Percentiles rank a stretch among this genome's conserved stretches.
Evolutionary conservation across 2,888 invertebrate species (phyloP).

Genomic region (Cotesia congregata): DNA sequence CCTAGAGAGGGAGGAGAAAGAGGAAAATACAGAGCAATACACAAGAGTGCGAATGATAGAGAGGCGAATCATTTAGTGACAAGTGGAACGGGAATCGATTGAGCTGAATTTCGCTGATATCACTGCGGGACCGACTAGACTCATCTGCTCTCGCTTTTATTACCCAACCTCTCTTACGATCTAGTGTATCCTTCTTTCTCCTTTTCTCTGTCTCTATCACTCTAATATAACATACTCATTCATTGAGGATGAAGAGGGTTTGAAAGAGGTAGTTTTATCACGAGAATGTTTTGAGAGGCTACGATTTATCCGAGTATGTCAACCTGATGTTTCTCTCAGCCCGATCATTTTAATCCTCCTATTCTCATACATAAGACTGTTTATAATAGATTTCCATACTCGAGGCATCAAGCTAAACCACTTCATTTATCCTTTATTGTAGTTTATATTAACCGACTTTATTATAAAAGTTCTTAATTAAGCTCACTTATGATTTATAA

Average conservation of each 20-base stretch:
- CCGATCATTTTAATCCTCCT: slow-evolving; percentile 8
- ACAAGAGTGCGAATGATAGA: slow-evolving; percentile 21
- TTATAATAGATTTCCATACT: slow-evolving; percentile 4
- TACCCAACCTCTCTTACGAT: slow-evolving; percentile 13
- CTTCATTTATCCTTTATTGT: slow-evolving; percentile 21
- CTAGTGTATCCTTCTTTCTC: not conserved
- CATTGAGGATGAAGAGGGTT: slow-evolving; percentile 13
- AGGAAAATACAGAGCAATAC: slow-evolving; percentile 1
- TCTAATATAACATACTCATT: slow-evolving; percentile 3
- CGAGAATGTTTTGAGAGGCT: slow-evolving; percentile 46
- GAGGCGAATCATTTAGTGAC: slow-evolving; percentile 29
- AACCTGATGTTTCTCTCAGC: slow-evolving; percentile 30
- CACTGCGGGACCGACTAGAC: slow-evolving; percentile 32
- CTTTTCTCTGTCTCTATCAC: slow-evolving; percentile 6
- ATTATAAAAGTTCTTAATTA: not conserved
- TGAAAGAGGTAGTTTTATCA: slow-evolving; percentile 44
- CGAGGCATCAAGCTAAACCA: not conserved
- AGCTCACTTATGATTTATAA: not conserved
- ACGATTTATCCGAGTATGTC: slow-evolving; percentile 10
- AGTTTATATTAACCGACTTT: slow-evolving; percentile 6
- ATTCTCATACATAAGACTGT: not conserved
- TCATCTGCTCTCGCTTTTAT: slow-evolving; percentile 17
- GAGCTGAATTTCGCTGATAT: slow-evolving; percentile 33
- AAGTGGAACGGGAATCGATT: slow-evolving; percentile 25
- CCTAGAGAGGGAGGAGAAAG: not conserved